A percentile compares a stretch with the other conserved stretches of the same genome.
These are phyloP conservation scores for Crenichthys baileyi DNA, from an alignment of 2,797 vertebrate genomes.

Conservation along the genomic window DNA sequence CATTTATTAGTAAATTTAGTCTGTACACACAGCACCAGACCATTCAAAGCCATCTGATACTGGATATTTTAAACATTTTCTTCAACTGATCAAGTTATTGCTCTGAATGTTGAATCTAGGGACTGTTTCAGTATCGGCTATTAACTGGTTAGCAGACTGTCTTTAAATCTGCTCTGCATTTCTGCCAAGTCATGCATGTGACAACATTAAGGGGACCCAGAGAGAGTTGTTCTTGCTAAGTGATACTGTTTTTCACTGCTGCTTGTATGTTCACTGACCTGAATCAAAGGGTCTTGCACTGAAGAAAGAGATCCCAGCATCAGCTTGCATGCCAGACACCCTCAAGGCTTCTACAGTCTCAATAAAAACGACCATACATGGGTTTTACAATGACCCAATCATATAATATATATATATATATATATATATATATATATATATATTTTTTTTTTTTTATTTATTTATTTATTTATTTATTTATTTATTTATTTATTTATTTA, in stretches of 20 bases:
- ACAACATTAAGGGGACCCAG: slow-evolving; percentile 57
- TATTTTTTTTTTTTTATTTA: too few relatives aligned
- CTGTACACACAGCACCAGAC: neutral
- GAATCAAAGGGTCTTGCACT: slow-evolving; percentile 57
- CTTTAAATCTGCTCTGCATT: slow-evolving; percentile 34
- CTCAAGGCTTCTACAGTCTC: slow-evolving; percentile 21
- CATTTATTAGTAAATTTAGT: neutral
- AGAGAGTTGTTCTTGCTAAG: slow-evolving; percentile 68
- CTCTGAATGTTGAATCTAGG: slow-evolving; percentile 12
- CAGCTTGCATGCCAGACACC: slow-evolving; percentile 21
- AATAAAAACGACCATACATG: slow-evolving; percentile 17
- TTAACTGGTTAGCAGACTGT: slow-evolving; percentile 34
- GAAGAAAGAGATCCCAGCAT: slow-evolving; percentile 45
- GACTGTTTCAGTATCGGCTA: slow-evolving; percentile 19
- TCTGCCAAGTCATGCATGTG: slow-evolving; percentile 70
- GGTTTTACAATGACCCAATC: neutral
- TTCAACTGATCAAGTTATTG: slow-evolving; percentile 5
- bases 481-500: too few relatives aligned
- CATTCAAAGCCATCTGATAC: neutral
- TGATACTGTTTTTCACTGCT: slow-evolving; percentile 62
- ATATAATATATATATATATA: too few relatives aligned
- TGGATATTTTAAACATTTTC: neutral
- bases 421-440: too few relatives aligned
- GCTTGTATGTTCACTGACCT: slow-evolving; percentile 68
- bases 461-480: too few relatives aligned